Conservation (phyloP, 2,888 invertebrate species). For the Adelognathus sp. region DNA sequence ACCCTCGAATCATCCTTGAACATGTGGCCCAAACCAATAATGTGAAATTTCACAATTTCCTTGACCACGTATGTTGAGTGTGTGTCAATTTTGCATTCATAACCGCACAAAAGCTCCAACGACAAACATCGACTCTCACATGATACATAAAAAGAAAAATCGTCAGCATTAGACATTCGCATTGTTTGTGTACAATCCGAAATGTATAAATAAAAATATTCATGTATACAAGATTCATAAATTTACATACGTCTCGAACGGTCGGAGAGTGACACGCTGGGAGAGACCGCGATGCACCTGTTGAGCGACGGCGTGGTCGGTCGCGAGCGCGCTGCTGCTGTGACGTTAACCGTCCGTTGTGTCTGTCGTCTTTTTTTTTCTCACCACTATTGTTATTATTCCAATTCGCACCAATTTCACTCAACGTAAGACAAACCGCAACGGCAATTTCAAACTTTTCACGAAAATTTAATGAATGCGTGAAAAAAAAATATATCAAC, state of each 20-base stretch:
- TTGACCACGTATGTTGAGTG: too few species aligned
- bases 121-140: conserved; percentile 28
- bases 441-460: conserved; percentile 1
- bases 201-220: too few species aligned
- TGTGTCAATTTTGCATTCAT: too few species aligned
- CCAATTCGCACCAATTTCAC: neutral
- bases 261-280: conserved; percentile 53
- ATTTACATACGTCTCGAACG: conserved; percentile 64
- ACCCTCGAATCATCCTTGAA: too few species aligned
- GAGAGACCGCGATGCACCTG: conserved; percentile 68
- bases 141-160: conserved; percentile 5
- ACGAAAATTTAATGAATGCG: neutral
- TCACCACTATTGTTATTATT: neutral
- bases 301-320: conserved; percentile 63
- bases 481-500: neutral
- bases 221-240: conserved; percentile 57
- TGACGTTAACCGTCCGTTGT: conserved; percentile 52
- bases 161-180: neutral
- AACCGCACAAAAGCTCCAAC: neutral
- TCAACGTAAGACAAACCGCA: neutral
- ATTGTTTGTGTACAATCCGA: conserved; percentile 41
- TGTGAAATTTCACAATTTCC: too few species aligned
- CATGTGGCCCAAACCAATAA: too few species aligned
- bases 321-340: conserved; percentile 31
- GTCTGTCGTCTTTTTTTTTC: conserved; percentile 11